Base-by-base conservation (phyloP, 2,888 invertebrate genomes). In the Rhingia rostrata region DNA sequence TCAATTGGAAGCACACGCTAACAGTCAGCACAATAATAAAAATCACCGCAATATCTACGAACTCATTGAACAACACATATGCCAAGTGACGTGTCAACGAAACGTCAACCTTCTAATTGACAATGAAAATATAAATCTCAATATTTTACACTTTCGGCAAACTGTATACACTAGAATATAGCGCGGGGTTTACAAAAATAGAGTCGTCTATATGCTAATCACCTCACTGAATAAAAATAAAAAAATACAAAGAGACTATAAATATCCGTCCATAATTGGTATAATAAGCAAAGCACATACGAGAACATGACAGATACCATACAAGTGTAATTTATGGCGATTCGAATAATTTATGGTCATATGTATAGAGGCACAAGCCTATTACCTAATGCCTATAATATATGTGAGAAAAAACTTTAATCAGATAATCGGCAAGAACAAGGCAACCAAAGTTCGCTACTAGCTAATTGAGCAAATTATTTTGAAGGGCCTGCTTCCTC, bases 11-110 rank as follows among this genome's bases (percentile, higher is more conserved):
- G 14, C 6, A 22, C 10, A 5, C 49, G 49, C 49, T 9, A 9
- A 2, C 9, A 41, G 2, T 60, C 14, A 43, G 9, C 10, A 56
- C 33, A 69, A 69, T 12, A 41, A 39, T n/a, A 60, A 14, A 10
- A 67, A 43, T 43, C 39, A 60, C 49, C 14, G 45, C 39, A 33
- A 5, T 22, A 14, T 51, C 22, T 43, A 43, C 60, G 47, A 47
- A 30, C 30, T 43, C 35, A 51, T 49, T 41, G 22, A 22, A 22
- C 37, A 32, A 14, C 30, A 6, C 3, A 5, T 37, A 47, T 54
- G 41, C 33, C 73, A 80, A 73, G 66, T 73, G 53, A 73, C 35
- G 54, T 64, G 45, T 60, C 75, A 69, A 80, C 63, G 33, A 69
- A 73, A 47, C 35, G 61, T 37, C 69, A 70, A 63, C 43, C 49